phyloP scores from a whole-genome alignment of 2,888 invertebrate species.

The Sinodicranocentrus sp. region DNA sequence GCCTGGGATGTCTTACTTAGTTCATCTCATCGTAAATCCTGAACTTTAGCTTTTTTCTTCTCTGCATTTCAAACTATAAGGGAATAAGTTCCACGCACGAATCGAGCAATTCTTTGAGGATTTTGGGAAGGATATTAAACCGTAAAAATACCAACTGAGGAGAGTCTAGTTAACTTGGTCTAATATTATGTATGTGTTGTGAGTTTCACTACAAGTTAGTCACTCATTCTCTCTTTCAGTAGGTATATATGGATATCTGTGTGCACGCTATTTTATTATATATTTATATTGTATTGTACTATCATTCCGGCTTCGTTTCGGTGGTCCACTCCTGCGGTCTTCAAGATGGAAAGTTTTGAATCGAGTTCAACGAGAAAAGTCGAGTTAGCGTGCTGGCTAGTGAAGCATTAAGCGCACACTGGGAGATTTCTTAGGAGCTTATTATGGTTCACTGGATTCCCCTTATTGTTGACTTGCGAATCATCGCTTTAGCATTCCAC shows the following conservation, averaged over 20 bases:
- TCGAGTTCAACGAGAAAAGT: constrained; percentile 23
- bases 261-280: too few relatives aligned
- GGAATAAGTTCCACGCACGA: constrained; percentile 29
- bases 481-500: constrained; percentile 24
- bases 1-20: constrained; percentile 53
- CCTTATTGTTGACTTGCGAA: constrained; percentile 40
- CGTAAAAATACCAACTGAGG: constrained; percentile 3
- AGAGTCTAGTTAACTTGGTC: background rate
- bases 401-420: constrained; percentile 45
- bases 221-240: too few relatives aligned
- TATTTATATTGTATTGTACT: background rate
- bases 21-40: constrained; percentile 59
- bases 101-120: constrained; percentile 16
- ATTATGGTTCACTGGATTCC: constrained; percentile 47
- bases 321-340: background rate
- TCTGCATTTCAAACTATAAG: constrained; percentile 37
- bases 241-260: too few relatives aligned
- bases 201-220: too few relatives aligned
- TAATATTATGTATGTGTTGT: background rate
- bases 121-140: constrained; percentile 16
- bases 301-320: background rate
- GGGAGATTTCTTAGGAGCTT: constrained; percentile 47
- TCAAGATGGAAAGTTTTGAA: constrained; percentile 16
- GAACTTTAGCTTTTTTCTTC: constrained; percentile 47
- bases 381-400: constrained; percentile 25